phyloP scores from a whole-genome alignment of 2,797 vertebrate species.

The Phrynocephalus guinanensis region DNA sequence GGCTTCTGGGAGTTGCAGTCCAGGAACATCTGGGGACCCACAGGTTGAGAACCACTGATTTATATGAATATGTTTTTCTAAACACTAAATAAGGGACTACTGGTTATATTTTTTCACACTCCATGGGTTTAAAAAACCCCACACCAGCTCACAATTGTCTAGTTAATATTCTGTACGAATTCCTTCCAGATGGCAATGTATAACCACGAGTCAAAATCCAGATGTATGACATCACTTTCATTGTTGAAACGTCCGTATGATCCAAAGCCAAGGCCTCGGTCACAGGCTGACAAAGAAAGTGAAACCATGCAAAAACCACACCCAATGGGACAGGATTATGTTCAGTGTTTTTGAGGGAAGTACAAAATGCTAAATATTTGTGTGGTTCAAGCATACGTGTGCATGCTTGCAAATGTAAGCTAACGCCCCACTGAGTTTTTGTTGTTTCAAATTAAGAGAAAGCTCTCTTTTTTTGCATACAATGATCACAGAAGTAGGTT shows the following conservation, averaged over 20 bases:
- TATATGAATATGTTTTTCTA: conserved; percentile 38
- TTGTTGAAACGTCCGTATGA: conserved; percentile 22
- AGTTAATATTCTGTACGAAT: conserved; percentile 67
- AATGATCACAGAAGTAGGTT: too few species aligned
- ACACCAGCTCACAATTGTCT: neutral
- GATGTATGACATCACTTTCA: conserved; percentile 35
- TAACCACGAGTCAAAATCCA: conserved; percentile 55
- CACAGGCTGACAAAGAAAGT: conserved; percentile 35
- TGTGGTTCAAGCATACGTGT: neutral
- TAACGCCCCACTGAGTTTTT: conserved; percentile 13
- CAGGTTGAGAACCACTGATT: too few species aligned
- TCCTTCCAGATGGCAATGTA: conserved; percentile 12
- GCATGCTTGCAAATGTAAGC: conserved; percentile 1
- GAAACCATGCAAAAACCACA: conserved; percentile 15
- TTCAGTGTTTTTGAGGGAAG: conserved; percentile 36
- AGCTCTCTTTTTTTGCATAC: too few species aligned
- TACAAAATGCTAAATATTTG: neutral
- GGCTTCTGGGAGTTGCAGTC: too few species aligned
- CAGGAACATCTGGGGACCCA: too few species aligned
- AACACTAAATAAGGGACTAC: conserved; percentile 45
- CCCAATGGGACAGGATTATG: conserved; percentile 43
- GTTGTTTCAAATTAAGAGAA: neutral
- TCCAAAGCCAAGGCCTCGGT: conserved; percentile 36
- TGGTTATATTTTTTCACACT: conserved; percentile 38
- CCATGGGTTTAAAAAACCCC: conserved; percentile 42